Base-by-base conservation (phyloP, 1,140 invertebrate genomes). In the Eulimnadia texana region DNA sequence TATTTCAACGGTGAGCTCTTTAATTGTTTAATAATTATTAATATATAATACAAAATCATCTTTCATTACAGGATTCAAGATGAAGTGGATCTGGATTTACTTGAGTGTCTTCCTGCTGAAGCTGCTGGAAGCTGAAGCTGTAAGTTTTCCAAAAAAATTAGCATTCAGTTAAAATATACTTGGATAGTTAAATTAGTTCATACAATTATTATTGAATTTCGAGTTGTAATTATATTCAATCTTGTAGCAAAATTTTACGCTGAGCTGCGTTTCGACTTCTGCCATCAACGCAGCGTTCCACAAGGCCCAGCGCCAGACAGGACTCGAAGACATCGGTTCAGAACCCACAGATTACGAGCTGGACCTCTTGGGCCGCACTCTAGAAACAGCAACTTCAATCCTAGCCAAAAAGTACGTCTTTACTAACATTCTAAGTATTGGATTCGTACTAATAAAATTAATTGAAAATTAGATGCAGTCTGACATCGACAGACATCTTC, bases 401-500 rank as follows among this genome's bases (percentile, higher is more conserved):
- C 33, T 42, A 9, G 33, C 33, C 6, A 6, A 42, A 42, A 6
- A 42, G 33, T 42, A 42, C 33, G 33, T 16, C 6, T 42, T 42
- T 9, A 42, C 33, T 42, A 42, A 42, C 6, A 42, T 42, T 9
- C 16, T 42, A 42, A 42, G 6, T 42, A 42, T 42, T 42, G 6
- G 6, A 9, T 42, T 42, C 16, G 6, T 42, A 9, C 16, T 42
- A 42, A 42, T 42, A 42, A 42, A 42, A n/a, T 52, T 19, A 0
- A 16, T 33, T 42, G 42, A 19, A n/a, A 56, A 28, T 16, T 60
- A 72, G 70, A 58, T 71, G 72, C 61, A 64, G 65, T 33, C 62
- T 74, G 20, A 68, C 71, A 0, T 63, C 64, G 47, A 69, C 72
- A n/a, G 69, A 68, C 2, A 67, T 75, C 10, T 49, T 72, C 28